These are phyloP conservation scores for Bunonema sp. DNA, from an alignment of 2,888 invertebrate genomes.

Conservation along the genomic window DNA sequence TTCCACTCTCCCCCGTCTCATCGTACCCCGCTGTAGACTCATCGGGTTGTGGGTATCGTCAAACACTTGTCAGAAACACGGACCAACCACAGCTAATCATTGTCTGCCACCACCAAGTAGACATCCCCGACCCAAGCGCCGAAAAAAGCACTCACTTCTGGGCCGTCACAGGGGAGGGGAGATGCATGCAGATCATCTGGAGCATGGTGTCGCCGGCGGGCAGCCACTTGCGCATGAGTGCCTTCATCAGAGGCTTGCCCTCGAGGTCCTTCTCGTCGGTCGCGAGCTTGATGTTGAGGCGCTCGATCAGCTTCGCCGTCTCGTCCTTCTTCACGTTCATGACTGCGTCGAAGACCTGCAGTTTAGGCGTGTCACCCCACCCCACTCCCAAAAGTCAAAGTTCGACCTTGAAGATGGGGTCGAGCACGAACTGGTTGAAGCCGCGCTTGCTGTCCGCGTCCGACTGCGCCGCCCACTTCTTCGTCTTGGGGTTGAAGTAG, in stretches of 20 bases:
- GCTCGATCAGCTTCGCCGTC: constrained; percentile 68
- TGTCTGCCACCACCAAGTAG: not conserved
- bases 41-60: too few relatives aligned
- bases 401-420: constrained; percentile 77
- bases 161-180: constrained; percentile 94
- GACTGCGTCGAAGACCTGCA: constrained; percentile 59
- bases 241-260: constrained; percentile 84
- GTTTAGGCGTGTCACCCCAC: not conserved
- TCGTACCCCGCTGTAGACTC: too few relatives aligned
- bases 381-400: not conserved
- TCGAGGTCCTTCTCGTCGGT: constrained; percentile 89
- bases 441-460: constrained; percentile 74
- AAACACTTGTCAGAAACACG: too few relatives aligned
- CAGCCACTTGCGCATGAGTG: constrained; percentile 91
- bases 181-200: constrained; percentile 99
- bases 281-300: constrained; percentile 76
- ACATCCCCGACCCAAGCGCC: not conserved
- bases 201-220: constrained; percentile 97
- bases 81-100: not conserved
- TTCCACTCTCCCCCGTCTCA: too few relatives aligned
- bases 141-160: constrained; percentile 51
- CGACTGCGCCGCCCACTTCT: constrained; percentile 69
- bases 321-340: constrained; percentile 93
- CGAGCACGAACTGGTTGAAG: constrained; percentile 94
- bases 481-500: constrained; percentile 88